Base-by-base conservation (phyloP, 2,888 invertebrate species). In the Vesta saturnalis region DNA sequence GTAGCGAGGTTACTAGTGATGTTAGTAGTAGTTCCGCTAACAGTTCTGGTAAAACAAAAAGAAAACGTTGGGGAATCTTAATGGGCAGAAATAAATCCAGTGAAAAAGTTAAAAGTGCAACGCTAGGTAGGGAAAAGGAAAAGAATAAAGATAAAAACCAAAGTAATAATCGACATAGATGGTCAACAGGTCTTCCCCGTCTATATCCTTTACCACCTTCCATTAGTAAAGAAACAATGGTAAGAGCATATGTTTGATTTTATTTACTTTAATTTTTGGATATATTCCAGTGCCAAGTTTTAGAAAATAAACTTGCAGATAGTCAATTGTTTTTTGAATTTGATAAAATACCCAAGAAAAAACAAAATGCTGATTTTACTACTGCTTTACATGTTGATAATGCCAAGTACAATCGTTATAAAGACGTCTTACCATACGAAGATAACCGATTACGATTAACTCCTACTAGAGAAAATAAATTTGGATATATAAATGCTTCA, bases 401-500 rank as follows among this genome's bases (percentile, higher is more conserved):
- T 80, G 83, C 85, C 0, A 77, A 82, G 78, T 78, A 81, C 78
- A 80, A 86, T 56, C 85, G 86, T 76, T 89, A 89, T 79, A 87
- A 88, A 67, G 92, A 93, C 81, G 90, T 94, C 75, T 86, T 96
- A 72, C 97, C 97, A 0, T 97, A 97, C 81, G 96, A 95, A 79
- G 94, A 95, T 79, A 96, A 95, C 82, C 85, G 96, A 59, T 92
- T 97, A 35, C 87, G 92, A 69, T 85, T 97, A 18, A 90, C 91
- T n/a, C 93, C 96, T 4, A 89, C 91, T 8, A 91, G 92, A 77
- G 89, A 89, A 75, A 97, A 97, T 84, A 91, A 92, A 61, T 89
- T 89, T 78, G 97, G 97, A 12, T 97, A 97, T 78, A 93, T 97
- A 74, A 97, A 97, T 85, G 96, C 96, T 0, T 96, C 95, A 1